Evolutionary conservation across 2,888 invertebrate species (phyloP).

Genomic region (Chloromyia formosa): DNA sequence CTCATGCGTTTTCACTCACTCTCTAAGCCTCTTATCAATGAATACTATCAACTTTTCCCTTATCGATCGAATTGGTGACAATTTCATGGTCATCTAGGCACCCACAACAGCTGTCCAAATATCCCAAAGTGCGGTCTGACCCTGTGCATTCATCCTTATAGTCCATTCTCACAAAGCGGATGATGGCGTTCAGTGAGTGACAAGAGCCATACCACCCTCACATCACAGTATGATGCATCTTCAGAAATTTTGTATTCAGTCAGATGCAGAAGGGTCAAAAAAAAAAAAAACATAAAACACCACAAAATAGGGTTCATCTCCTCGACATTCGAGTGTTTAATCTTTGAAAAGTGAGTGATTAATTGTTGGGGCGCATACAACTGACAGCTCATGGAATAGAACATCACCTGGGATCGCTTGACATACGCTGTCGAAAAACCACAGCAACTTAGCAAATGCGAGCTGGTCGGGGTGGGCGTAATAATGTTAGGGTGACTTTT

Average conservation of each 20-base stretch:
- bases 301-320: slow-evolving; percentile 5
- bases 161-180: background rate
- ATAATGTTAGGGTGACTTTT: background rate
- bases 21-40: no score
- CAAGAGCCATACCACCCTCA: slow-evolving; percentile 3
- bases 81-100: slow-evolving; percentile 10
- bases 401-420: slow-evolving; percentile 21
- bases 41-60: background rate
- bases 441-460: slow-evolving; percentile 7
- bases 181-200: background rate
- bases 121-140: background rate
- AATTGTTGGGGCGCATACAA: slow-evolving; percentile 7
- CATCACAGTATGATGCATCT: background rate
- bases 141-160: background rate
- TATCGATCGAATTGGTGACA: slow-evolving; percentile 4
- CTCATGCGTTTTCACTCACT: no score
- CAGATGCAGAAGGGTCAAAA: background rate
- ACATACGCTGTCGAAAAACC: slow-evolving; percentile 7
- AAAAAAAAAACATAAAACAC: background rate
- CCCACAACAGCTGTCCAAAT: slow-evolving; percentile 1
- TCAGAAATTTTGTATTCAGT: background rate
- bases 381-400: slow-evolving; percentile 1
- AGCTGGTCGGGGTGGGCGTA: background rate
- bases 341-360: slow-evolving; percentile 13
- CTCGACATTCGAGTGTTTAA: background rate